Evolutionary conservation across 2,888 invertebrate species (phyloP), one percentile per base, ranked within the genome.

Genomic region (Cosmia trapezina): DNA sequence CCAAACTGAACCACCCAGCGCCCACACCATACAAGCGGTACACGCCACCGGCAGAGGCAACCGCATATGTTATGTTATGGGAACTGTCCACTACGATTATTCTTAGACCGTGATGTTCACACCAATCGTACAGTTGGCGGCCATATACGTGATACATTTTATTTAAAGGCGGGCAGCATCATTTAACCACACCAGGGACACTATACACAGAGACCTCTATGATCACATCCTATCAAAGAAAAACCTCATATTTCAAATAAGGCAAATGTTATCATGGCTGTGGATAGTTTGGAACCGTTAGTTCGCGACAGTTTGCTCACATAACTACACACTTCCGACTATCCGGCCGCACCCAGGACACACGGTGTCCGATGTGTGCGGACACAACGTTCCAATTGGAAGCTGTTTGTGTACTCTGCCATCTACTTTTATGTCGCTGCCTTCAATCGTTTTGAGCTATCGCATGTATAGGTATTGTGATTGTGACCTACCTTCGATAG

Each of bases 251-350:
- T 70, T 63, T 70, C 45, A 49, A 59, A 28, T 28, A 28, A 70
- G 45, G 41, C 41, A 57, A 41, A 57, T 54, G 75, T 60, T 64
- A 33, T 57, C 28, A 57, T 3, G 51, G 17, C 28, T 43, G 53
- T 64, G 53, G 45, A 66, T 54, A 69, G 49, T 76, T 65, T 17
- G n/a, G 33, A 61, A 19, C 60, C 56, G 66, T 67, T 70, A 54
- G 63, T 73, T 17, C 53, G 22, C 60, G 64, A 68, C 49, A 67
- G 75, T 85, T 85, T 80, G 71, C 47, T 73, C 71, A 75, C 69
- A 80, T 65, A 77, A 74, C 76, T 85, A 76, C 76, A 80, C 69
- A 71, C 61, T 71, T 84, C 86, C 81, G 77, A 66, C 72, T 67
- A 70, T 70, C 51, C 45, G 69, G 80, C 70, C 84, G 51, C 86